A percentile compares a stretch with the other conserved stretches of the same genome.
Conservation (phyloP, 2,888 invertebrate species). For the Hedya salicella region DNA sequence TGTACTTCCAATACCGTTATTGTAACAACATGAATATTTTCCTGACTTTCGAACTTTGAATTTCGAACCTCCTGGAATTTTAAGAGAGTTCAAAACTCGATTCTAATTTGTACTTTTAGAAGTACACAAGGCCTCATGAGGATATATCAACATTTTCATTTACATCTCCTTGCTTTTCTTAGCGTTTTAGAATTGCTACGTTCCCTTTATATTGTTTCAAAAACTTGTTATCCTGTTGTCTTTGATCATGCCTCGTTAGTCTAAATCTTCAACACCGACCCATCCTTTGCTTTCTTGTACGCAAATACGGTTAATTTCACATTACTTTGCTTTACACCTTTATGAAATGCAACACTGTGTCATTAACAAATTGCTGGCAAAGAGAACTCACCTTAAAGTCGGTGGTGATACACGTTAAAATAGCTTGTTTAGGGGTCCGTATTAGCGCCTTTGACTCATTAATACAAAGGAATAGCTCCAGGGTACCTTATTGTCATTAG, state of each 20-base stretch:
- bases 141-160: too few species aligned
- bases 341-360: conserved; percentile 44
- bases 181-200: not conserved
- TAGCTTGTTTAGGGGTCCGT: conserved; percentile 38
- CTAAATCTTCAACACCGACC: conserved; percentile 20
- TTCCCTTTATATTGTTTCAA: not conserved
- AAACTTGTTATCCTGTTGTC: conserved; percentile 11
- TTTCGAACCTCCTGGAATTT: too few species aligned
- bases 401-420: not conserved
- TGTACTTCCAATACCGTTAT: too few species aligned
- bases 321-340: conserved; percentile 43
- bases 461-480: conserved; percentile 59
- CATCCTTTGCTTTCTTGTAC: conserved; percentile 27
- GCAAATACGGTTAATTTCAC: conserved; percentile 41
- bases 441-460: conserved; percentile 57
- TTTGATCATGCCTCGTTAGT: conserved; percentile 41
- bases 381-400: not conserved
- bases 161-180: too few species aligned
- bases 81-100: too few species aligned
- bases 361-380: conserved; percentile 12
- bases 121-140: too few species aligned
- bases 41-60: too few species aligned
- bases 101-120: too few species aligned
- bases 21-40: too few species aligned
- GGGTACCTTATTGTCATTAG: conserved; percentile 56